A percentile compares a stretch with the other conserved stretches of the same genome.
Conservation (phyloP, 1,140 invertebrate species). For the Protaetia brevitarsis region DNA sequence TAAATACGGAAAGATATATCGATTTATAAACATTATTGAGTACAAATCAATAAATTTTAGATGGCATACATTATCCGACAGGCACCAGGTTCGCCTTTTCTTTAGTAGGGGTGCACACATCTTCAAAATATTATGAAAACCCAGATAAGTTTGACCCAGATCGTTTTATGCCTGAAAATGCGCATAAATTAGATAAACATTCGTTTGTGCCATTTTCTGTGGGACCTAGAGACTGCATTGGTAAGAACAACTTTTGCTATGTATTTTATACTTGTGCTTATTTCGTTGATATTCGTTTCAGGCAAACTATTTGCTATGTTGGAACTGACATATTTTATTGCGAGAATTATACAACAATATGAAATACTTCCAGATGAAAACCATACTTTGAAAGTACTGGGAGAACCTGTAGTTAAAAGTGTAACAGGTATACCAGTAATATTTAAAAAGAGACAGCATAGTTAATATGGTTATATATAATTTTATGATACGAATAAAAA, state of each 20-base stretch:
- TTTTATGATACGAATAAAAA: too few species aligned
- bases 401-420: background rate
- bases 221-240: background rate
- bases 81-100: conserved; percentile 28
- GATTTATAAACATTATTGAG: too few species aligned
- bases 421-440: background rate
- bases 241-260: background rate
- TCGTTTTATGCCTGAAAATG: conserved; percentile 48
- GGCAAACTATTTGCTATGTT: background rate
- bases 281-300: background rate
- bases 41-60: conserved; percentile 19
- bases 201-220: conserved; percentile 64
- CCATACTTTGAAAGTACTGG: background rate
- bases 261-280: background rate
- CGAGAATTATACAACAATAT: background rate
- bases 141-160: conserved; percentile 70
- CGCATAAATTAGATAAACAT: conserved; percentile 50
- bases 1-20: conserved; percentile 27
- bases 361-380: background rate
- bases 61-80: conserved; percentile 31
- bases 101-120: conserved; percentile 57
- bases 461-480: background rate
- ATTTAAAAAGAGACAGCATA: too few species aligned
- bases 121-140: conserved; percentile 58
- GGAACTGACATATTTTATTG: background rate